Evolutionary conservation across 2,797 vertebrate species (phyloP), one percentile per base, ranked within the genome.

Genomic region (Lacerta bilineata): DNA sequence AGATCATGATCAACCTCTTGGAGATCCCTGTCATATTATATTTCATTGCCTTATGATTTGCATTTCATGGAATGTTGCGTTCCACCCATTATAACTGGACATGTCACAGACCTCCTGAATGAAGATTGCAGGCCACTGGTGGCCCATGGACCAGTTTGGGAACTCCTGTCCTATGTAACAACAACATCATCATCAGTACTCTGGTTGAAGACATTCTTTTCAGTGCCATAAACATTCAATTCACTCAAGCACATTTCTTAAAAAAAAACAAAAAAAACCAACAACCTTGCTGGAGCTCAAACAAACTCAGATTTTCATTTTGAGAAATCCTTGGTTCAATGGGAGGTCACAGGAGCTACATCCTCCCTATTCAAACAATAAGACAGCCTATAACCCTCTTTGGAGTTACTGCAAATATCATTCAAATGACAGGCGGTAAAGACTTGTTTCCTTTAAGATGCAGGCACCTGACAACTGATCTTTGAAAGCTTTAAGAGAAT

Each of bases 401-500:
- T 85, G n/a, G 71, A 76, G 75, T 85, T 80, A 55, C 43, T 50
- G 41, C 36, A 43, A 59, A 81, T 86, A 59, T 66, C 50, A 75
- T 76, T 76, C 29, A 82, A 81, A 76, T 74, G 64, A 83, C 43
- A 33, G 20, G 39, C 72, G 25, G 61, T 3, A 3, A 77, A 39
- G 33, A 10, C 36, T 81, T 46, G 39, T 61, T 87, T 81, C 20
- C 0, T 78, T 23, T 50, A 6, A 43, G n/a, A 55, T 3, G 2
- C 69, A 27, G 1, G 0, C 0, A 0, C n/a, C 36, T 5, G 27
- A 76, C 82, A 91, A 17, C 11, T 80, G 41, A 74, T 84, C 55
- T 68, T 66, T 82, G 90, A 33, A 83, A 86, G 72, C 25, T 80
- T 64, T 77, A 8, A 41, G 50, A 64, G 25, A 91, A 59, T 85